Evolutionary conservation across 2,113 vertebrate species (phyloP).

Genomic region (Nicator chloris): DNA sequence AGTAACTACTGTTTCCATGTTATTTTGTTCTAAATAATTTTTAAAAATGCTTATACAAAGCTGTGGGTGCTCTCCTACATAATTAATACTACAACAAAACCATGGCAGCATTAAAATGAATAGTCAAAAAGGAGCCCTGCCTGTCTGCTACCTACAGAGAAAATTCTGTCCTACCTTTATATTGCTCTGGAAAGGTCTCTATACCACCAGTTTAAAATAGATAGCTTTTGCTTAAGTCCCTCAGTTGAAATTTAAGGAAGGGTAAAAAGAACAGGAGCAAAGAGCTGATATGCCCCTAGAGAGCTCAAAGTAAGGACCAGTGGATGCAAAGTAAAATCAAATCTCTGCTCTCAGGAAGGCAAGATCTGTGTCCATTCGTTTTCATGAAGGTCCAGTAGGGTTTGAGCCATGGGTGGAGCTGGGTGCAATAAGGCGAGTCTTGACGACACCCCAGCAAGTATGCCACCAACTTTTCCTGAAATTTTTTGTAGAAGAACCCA

Average conservation of each 20-base stretch:
- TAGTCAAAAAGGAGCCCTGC: neutral
- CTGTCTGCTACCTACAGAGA: neutral
- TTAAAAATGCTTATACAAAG: neutral
- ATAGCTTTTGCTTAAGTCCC: neutral
- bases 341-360: neutral
- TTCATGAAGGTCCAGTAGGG: neutral
- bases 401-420: neutral
- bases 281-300: neutral
- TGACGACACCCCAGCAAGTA: rapidly evolving
- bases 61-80: neutral
- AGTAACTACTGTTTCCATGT: neutral
- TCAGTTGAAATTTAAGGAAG: neutral
- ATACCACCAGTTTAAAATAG: neutral
- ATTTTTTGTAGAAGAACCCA: neutral
- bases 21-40: slow-evolving; percentile 28
- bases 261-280: neutral
- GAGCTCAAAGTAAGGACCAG: neutral
- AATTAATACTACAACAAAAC: slow-evolving; percentile 12
- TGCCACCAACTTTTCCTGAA: neutral
- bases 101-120: slow-evolving; percentile 21
- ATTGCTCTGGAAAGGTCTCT: neutral
- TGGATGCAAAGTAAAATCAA: neutral
- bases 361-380: rapidly evolving
- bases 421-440: neutral
- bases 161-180: neutral